Evolutionary conservation across 2,888 invertebrate species (phyloP).

Genomic region (Aphrophora alni): DNA sequence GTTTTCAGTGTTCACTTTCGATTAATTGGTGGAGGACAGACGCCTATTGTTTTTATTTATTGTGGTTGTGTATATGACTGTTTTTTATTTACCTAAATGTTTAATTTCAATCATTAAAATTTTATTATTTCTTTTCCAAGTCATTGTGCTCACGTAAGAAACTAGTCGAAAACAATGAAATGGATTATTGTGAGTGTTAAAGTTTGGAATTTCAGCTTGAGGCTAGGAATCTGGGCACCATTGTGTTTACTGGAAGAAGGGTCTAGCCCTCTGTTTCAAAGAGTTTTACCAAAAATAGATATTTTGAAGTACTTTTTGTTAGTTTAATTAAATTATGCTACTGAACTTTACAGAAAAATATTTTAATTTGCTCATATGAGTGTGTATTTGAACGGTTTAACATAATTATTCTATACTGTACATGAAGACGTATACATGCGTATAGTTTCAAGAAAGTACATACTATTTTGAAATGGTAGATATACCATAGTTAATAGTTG

Average conservation of each 20-base stretch:
- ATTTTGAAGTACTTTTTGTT: background rate
- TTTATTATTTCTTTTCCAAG: background rate
- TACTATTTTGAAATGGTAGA: background rate
- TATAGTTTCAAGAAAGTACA: background rate
- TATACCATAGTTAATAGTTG: no score
- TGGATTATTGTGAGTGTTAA: background rate
- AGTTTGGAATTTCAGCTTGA: constrained; percentile 9
- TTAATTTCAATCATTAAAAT: background rate
- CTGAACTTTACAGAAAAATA: background rate
- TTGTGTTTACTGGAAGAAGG: background rate
- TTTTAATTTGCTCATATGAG: background rate
- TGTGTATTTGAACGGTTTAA: background rate
- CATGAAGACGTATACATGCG: background rate
- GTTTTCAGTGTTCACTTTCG: background rate
- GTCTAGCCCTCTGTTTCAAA: background rate
- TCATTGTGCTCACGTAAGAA: background rate
- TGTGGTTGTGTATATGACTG: background rate
- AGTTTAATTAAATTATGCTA: background rate
- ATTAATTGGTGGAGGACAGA: background rate
- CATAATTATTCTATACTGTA: background rate
- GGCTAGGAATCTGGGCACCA: constrained; percentile 7
- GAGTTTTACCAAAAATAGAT: background rate
- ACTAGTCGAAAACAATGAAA: background rate
- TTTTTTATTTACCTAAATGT: background rate
- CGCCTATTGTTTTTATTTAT: background rate